Base-by-base conservation (phyloP, 2,113 vertebrate genomes). In the Solenodon paradoxus region DNA sequence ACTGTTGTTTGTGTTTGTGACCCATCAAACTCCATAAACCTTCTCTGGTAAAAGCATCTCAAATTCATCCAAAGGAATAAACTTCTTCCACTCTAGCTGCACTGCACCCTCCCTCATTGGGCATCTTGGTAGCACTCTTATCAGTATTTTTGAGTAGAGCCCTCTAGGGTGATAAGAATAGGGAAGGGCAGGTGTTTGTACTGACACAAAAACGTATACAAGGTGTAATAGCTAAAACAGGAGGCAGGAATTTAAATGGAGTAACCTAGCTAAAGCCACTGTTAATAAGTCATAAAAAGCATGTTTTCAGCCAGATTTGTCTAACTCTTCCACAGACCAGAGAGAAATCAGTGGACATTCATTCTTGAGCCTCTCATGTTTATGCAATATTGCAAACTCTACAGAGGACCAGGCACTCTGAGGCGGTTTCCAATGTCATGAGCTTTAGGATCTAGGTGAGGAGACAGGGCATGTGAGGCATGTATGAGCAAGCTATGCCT, bases 121-220 rank as follows among this genome's bases (percentile, higher is more conserved):
- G 20, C 32, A 16, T 10, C 66, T 40, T 57, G 42, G 30, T 24
- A 74, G 15, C 20, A n/a, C 24, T n/a, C 17, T 42, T 59, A 42
- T 55, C 74, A 22, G 38, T 2, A n/a, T n/a, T 53, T 17, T 2
- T 40, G 35, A 40, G 26, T 28, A 42, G 3, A 7, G 19, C 28
- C n/a, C 7, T 15, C 22, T 12, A 5, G 1, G 10, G 28, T 2
- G 5, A 30, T 12, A 71, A 26, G 13, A 53, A 4, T 38, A 0
- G 11, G 1, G 1, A 1, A 9, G 20, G 17, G 1, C 1, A 53
- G 13, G 24, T 35, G 49, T 79, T 42, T 88, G 32, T 26, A 7
- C 57, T 59, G 64, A 55, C 9, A 96, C 42, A 10, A 63, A 32
- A 61, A 49, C 0, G 0, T 19, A 3, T 28, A 20, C 9, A 30